Base-by-base conservation (phyloP, 2,888 invertebrate genomes). In the Metopia argyrocephala region DNA sequence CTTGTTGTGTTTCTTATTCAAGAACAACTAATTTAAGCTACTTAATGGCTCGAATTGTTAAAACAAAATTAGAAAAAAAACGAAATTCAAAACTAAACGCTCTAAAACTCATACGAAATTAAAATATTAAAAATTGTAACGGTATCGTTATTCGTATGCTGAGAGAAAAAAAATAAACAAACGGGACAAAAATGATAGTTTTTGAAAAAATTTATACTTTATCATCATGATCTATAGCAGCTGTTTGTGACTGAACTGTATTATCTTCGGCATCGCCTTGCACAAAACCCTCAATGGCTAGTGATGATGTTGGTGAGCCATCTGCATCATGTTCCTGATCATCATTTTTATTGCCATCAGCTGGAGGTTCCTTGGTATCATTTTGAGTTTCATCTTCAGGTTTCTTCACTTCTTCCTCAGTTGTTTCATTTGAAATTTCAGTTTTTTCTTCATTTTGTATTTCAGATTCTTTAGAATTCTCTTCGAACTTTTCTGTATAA, bases 231-330 rank as follows among this genome's bases (percentile, higher is more conserved):
- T 84, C 84, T 86, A 84, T 85, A 86, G 88, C 88, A 85, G 89
- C 89, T 85, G 89, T 89, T 88, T 90, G 89, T 84, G 90, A 91
- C 87, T 91, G 90, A 86, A 91, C 89, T 88, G 89, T 90, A 88
- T 86, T 89, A 89, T 91, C 91, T 86, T 90, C 90, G 76, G 91
- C 85, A 82, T 87, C 89, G 78, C 91, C 91, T 61, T 86, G 86
- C 21, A 91, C 87, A 68, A 89, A 88, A 56, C 90, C 90, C 82
- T 91, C 87, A 65, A 90, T 90, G 79, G 90, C 90, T 85, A 90
- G 76, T 52, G 90, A 87, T 45, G 90, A 88, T 45, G 89, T 89
- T 6, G 89, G 87, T 48, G 90, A 90, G 23, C 21, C 66, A 38
- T 86, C 87, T n/a, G 74, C 86, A 54, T 85, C 62, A 68, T 75